Evolutionary conservation across 2,113 vertebrate genomes (phyloP), one percentile per base, ranked within the genome.

Genomic region (Daubentonia madagascariensis): DNA sequence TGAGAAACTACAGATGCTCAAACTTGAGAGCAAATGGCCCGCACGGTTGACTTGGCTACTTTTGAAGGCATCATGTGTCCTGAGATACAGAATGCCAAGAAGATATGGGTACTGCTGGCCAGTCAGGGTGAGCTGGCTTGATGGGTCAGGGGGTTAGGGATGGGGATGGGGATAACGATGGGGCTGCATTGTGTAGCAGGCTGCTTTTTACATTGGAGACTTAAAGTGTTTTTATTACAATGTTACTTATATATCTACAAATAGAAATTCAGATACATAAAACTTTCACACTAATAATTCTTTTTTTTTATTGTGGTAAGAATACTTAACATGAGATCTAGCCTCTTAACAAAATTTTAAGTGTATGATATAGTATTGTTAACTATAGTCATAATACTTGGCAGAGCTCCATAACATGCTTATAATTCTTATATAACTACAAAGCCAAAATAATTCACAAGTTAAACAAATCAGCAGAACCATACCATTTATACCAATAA

Each of bases 371-470:
- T 6, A 52, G 43, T 37, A 61, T 50, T 67, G 50, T 20, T 52
- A 88, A 61, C 25, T 40, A 20, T 25, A 72, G 32, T 35, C 13
- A 59, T 35, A 80, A 40, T 28, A 3, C 17, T 13, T 23, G 25
- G 11, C 5, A 50, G 17, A 22, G 48, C 37, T 61, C 35, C 63
- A 73, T 18, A 73, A 63, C 32, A 54, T 37, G 50, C n/a, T 85
- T 52, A 72, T 37, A 43, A 48, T 88, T 88, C 83, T 76, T 76
- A 40, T 4, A 23, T 45, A 75, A 76, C 6, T 40, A 52, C 50
- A 63, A 70, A 70, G 35, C 28, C 85, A n/a, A 96, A 94, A 85
- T 86, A 61, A 79, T 85, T 63, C 80, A 43, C 67, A 86, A 89
- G 59, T 22, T n/a, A 63, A 81, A 92, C 16, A 48, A 79, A 93